phyloP scores from a whole-genome alignment of 2,888 invertebrate species.

The Polyommatus icarus region DNA sequence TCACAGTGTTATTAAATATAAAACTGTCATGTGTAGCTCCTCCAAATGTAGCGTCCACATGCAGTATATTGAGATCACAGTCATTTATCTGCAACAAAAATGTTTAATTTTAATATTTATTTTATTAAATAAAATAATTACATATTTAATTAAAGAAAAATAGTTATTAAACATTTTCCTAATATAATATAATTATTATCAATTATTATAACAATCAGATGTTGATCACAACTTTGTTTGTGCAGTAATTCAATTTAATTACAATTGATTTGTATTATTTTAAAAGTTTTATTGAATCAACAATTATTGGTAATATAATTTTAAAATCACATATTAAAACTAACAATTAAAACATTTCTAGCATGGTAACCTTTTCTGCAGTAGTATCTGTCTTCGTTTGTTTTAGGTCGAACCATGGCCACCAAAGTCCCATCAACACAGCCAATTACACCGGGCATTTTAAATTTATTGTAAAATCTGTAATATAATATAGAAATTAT shows the following conservation, averaged over 20 bases:
- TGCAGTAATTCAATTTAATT: neutral
- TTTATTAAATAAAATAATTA: neutral
- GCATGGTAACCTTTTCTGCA: neutral
- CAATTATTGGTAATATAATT: neutral
- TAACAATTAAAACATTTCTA: neutral
- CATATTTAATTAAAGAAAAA: neutral
- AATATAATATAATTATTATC: neutral
- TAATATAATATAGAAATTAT: too few species aligned
- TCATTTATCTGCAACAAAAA: constrained; percentile 5
- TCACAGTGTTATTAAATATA: too few species aligned
- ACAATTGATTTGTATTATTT: neutral
- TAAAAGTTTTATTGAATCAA: neutral
- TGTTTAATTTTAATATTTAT: neutral
- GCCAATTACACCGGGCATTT: too few species aligned
- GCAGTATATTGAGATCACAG: neutral
- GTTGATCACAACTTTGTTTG: neutral
- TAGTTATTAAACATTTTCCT: neutral
- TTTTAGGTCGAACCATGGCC: neutral
- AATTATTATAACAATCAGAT: neutral
- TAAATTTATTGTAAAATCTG: too few species aligned
- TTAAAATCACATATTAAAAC: neutral
- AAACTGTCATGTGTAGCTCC: too few species aligned
- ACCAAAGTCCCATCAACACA: too few species aligned
- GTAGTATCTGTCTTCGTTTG: neutral
- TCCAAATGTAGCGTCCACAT: too few species aligned